Percentiles rank a stretch among this genome's conserved stretches.
phyloP scores from a whole-genome alignment of 2,797 vertebrate genomes.

The Squalus acanthias region DNA sequence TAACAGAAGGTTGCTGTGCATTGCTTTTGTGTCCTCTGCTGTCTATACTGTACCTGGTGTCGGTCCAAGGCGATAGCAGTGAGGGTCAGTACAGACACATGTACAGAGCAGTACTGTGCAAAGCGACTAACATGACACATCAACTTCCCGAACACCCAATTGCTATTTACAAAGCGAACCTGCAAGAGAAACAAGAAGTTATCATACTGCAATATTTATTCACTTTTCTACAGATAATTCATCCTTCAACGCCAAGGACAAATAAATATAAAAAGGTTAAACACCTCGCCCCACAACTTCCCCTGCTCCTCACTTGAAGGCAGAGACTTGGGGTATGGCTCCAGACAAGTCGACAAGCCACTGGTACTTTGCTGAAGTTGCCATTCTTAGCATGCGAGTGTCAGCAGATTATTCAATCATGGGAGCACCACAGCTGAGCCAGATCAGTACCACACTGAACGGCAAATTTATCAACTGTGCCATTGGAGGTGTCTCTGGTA shows the following conservation, averaged over 20 bases:
- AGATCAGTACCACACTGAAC: neutral
- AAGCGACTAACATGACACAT: slow-evolving; percentile 70
- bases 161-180: slow-evolving; percentile 68
- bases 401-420: neutral
- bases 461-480: neutral
- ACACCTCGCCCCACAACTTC: too few species aligned
- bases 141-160: slow-evolving; percentile 65
- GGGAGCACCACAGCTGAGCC: neutral
- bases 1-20: neutral
- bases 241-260: neutral
- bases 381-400: neutral
- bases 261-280: neutral
- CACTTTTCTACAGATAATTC: neutral
- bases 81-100: slow-evolving; percentile 65
- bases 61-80: slow-evolving; percentile 67
- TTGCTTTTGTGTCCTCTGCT: neutral
- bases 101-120: slow-evolving; percentile 69
- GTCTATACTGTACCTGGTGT: slow-evolving; percentile 54
- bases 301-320: neutral
- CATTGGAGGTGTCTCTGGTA: neutral
- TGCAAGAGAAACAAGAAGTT: slow-evolving; percentile 42
- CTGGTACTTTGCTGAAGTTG: neutral
- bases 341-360: neutral
- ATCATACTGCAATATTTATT: neutral
- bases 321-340: neutral